Evolutionary conservation across 2,113 vertebrate species (phyloP), one percentile per base, ranked within the genome.

Genomic region (Oryzias celebensis): DNA sequence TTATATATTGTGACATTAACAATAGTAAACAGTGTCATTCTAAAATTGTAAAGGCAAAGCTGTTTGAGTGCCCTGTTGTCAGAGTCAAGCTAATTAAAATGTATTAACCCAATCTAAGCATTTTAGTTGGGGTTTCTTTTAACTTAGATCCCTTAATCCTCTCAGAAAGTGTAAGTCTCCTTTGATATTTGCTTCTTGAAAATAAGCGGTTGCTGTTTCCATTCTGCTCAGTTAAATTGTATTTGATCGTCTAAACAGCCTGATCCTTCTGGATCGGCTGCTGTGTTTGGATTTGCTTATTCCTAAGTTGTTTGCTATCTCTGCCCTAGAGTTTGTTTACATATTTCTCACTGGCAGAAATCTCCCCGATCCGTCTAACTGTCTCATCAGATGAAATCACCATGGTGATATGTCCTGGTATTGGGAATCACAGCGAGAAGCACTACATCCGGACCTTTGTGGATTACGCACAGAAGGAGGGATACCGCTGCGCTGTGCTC

Each of bases 381-480:
- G 13, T 78, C 86, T 62, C 43, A 73, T n/a, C 88, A 99, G 97
- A 94, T 70, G 95, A 97, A 57, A 81, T 99, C 82, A 99, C 96
- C 43, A 98, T 99, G 96, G 97, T 98, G 58, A 99, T 99, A 85
- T 99, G 97, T 75, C 97, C 97, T 0, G 97, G 97, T 26, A 99
- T 99, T 17, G 97, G 96, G 44, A 99, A 99, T 88, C 97, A 99
- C 78, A 99, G 97, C 20, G 97, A 99, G 86, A 99, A 99, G 89
- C 97, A 98, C 78, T 99, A 99, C 68, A 96, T 99, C 86, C 94
- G 97, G 50, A 99, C 97, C 14, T 99, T 99, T 24, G 97, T 99
- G 46, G 97, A 98, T 87, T 91, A 96, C 0, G 94, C 97, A 1
- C 97, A 98, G 85, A 97, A 94, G 73, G 96, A 94, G 2, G 97